phyloP scores from a whole-genome alignment of 1,140 invertebrate species.

The Portunus trituberculatus region DNA sequence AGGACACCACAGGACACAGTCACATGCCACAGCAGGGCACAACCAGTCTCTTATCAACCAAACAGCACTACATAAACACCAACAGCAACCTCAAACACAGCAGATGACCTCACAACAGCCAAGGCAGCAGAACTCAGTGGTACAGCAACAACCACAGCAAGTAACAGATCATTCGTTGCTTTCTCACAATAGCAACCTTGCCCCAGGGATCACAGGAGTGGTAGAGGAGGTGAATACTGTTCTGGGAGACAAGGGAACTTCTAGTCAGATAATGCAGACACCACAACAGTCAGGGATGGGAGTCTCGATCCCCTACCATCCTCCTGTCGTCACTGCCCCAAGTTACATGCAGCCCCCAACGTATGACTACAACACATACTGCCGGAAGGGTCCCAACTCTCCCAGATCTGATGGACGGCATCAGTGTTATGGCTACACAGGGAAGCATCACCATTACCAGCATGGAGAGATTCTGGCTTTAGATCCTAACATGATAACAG shows the following conservation, averaged over 20 bases:
- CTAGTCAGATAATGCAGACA: slow-evolving; percentile 67
- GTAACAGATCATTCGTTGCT: slow-evolving; percentile 52
- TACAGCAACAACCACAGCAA: slow-evolving; percentile 73
- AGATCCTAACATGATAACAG: slow-evolving; percentile 66
- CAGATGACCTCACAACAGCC: slow-evolving; percentile 55
- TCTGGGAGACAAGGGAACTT: slow-evolving; percentile 48
- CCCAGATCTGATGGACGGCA: slow-evolving; percentile 72
- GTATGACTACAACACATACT: slow-evolving; percentile 71
- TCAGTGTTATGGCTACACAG: slow-evolving; percentile 72
- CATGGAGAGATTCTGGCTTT: slow-evolving; percentile 67
- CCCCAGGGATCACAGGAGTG: slow-evolving; percentile 44
- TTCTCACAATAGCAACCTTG: slow-evolving; percentile 60
- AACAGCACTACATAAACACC: slow-evolving; percentile 48
- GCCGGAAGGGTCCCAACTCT: slow-evolving; percentile 63
- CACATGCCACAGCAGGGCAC: slow-evolving; percentile 40
- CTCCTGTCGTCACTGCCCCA: slow-evolving; percentile 70
- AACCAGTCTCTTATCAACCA: slow-evolving; percentile 61
- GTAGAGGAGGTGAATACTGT: slow-evolving; percentile 62
- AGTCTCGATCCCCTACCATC: slow-evolving; percentile 66
- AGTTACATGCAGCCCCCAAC: slow-evolving; percentile 72
- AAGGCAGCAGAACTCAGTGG: slow-evolving; percentile 63
- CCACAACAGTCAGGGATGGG: slow-evolving; percentile 64
- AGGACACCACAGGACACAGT: slow-evolving; percentile 50
- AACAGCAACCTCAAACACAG: slow-evolving; percentile 65
- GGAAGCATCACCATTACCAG: slow-evolving; percentile 69